These are phyloP conservation scores for Halesus radiatus DNA, from an alignment of 1,140 invertebrate genomes.

Conservation along the genomic window DNA sequence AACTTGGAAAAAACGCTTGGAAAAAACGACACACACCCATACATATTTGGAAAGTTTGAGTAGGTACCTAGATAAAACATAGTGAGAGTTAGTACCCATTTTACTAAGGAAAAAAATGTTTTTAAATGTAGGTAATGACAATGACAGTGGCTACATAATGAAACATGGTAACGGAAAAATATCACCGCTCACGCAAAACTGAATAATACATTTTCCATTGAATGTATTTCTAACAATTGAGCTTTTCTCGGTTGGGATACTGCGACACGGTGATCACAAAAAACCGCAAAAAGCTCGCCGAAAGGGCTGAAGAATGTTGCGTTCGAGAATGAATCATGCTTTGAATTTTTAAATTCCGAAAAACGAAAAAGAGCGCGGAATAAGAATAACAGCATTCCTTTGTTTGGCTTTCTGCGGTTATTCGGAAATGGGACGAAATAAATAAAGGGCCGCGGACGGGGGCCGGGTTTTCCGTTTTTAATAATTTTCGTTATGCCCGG, in stretches of 20 bases:
- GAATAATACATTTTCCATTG: not conserved
- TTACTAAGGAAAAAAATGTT: not conserved
- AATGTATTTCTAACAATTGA: conserved; percentile 11
- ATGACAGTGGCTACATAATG: too few relatives aligned
- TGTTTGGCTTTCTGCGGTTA: conserved; percentile 46
- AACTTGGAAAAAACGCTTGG: too few relatives aligned
- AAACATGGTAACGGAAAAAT: too few relatives aligned
- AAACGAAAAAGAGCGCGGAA: conserved; percentile 36
- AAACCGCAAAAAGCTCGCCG: conserved; percentile 6
- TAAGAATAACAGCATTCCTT: conserved; percentile 53
- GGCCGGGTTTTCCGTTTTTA: conserved; percentile 53
- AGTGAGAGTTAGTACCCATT: not conserved
- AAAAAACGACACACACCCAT: too few relatives aligned
- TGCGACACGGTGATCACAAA: not conserved
- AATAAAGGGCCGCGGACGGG: conserved; percentile 48
- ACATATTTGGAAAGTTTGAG: too few relatives aligned
- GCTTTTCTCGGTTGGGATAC: conserved; percentile 11
- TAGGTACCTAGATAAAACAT: not conserved
- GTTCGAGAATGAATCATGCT: conserved; percentile 41
- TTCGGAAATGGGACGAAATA: conserved; percentile 56
- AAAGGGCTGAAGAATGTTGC: conserved; percentile 41
- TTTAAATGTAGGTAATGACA: not conserved
- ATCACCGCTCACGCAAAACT: too few relatives aligned
- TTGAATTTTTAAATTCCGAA: conserved; percentile 30
- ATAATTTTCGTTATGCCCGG: conserved; percentile 54